These are phyloP conservation scores for Ichneumoninae sp. DNA, from an alignment of 2,888 invertebrate genomes.

Conservation along the genomic window DNA sequence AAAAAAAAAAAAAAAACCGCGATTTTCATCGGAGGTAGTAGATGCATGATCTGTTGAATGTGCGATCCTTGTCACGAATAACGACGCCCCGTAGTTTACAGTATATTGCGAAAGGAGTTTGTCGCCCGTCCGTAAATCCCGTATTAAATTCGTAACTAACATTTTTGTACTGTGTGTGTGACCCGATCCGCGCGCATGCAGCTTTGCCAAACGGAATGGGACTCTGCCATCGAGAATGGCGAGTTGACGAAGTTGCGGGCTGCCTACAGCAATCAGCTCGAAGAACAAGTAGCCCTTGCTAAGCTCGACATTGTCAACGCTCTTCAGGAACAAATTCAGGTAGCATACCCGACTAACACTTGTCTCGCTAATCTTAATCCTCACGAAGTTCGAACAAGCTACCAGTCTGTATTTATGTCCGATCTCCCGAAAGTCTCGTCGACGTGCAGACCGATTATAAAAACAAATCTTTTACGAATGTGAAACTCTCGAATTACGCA, in stretches of 20 bases:
- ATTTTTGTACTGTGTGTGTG: slow-evolving; percentile 68
- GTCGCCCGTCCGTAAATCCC: not conserved
- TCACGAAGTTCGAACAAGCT: slow-evolving; percentile 2
- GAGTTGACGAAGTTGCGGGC: slow-evolving; percentile 80
- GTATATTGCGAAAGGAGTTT: slow-evolving; percentile 22
- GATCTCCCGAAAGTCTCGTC: not conserved
- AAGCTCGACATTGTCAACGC: slow-evolving; percentile 89
- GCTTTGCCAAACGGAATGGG: slow-evolving; percentile 83
- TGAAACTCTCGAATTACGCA: slow-evolving; percentile 78
- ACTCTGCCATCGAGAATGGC: slow-evolving; percentile 77
- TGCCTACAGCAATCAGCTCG: slow-evolving; percentile 83
- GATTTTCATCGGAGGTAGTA: not conserved
- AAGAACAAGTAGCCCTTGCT: slow-evolving; percentile 88
- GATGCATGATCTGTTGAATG: slow-evolving; percentile 60
- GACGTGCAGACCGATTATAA: too few species aligned
- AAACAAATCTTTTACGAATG: not conserved
- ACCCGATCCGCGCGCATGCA: slow-evolving; percentile 78
- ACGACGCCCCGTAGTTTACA: slow-evolving; percentile 36
- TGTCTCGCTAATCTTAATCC: slow-evolving; percentile 23
- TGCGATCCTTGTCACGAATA: slow-evolving; percentile 41
- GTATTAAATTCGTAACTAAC: slow-evolving; percentile 70
- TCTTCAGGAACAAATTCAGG: slow-evolving; percentile 91
- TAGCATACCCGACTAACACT: slow-evolving; percentile 82
- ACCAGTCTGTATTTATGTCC: not conserved
- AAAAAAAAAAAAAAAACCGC: too few species aligned